Evolutionary conservation across 2,797 vertebrate species (phyloP).

Genomic region (Taenioides sp.): DNA sequence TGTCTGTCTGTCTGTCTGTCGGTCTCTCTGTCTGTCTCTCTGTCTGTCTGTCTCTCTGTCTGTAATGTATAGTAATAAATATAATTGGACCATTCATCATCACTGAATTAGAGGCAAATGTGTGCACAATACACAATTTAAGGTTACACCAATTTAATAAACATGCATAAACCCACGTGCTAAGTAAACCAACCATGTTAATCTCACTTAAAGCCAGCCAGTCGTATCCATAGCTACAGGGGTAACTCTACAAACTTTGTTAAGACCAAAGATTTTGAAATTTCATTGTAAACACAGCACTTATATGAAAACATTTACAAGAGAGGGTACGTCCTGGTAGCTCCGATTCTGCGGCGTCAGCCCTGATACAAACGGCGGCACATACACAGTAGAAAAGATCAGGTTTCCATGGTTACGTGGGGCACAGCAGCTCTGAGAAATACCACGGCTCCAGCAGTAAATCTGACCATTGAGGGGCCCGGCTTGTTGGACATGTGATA

Average conservation of each 20-base stretch:
- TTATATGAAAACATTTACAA: neutral
- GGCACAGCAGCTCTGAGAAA: constrained; percentile 4
- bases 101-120: too few species aligned
- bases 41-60: too few species aligned
- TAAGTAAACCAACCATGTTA: constrained; percentile 51
- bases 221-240: constrained; percentile 44
- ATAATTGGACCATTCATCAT: too few species aligned
- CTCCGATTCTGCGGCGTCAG: neutral
- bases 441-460: constrained; percentile 27
- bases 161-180: constrained; percentile 35
- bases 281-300: constrained; percentile 7
- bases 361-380: neutral
- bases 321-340: neutral
- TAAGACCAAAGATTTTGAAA: constrained; percentile 14
- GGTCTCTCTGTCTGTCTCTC: too few species aligned
- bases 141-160: constrained; percentile 5
- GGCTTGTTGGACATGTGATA: constrained; percentile 27
- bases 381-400: constrained; percentile 12
- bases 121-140: neutral
- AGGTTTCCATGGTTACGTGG: constrained; percentile 27
- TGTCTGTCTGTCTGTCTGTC: too few species aligned
- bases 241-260: constrained; percentile 17
- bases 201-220: constrained; percentile 7
- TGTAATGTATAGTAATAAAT: too few species aligned
- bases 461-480: constrained; percentile 46